phyloP scores from a whole-genome alignment of 2,888 invertebrate species.

The Trilocha varians region DNA sequence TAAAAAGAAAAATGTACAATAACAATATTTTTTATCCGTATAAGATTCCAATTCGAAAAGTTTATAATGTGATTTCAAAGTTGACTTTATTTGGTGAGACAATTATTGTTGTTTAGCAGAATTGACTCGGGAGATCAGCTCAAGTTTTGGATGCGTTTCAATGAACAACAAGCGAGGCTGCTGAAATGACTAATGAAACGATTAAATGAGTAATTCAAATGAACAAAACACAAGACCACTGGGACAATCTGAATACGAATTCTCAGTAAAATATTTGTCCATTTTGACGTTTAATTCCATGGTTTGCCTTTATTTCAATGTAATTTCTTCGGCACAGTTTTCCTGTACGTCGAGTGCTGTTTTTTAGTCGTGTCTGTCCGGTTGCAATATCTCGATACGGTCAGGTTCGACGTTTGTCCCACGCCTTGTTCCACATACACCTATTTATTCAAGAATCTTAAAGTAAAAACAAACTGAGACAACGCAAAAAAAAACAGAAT shows the following conservation, averaged over 20 bases:
- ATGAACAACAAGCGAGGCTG: slow-evolving; percentile 51
- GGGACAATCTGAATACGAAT: slow-evolving; percentile 17
- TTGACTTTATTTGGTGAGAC: no score
- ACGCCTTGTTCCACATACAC: slow-evolving; percentile 58
- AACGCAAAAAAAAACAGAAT: not conserved
- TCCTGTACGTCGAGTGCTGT: slow-evolving; percentile 33
- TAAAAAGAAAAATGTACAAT: not conserved
- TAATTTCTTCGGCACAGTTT: slow-evolving; percentile 41
- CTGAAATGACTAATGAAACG: slow-evolving; percentile 60
- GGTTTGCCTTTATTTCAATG: slow-evolving; percentile 25
- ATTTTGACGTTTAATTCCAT: not conserved
- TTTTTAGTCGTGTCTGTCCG: slow-evolving; percentile 61
- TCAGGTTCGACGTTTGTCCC: slow-evolving; percentile 59
- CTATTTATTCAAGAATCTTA: slow-evolving; percentile 24
- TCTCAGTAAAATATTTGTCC: slow-evolving; percentile 7
- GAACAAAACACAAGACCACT: slow-evolving; percentile 22
- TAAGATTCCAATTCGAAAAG: not conserved
- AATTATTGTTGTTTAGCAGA: no score
- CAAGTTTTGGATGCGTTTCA: slow-evolving; percentile 55
- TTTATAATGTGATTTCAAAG: no score
- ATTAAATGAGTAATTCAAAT: slow-evolving; percentile 60
- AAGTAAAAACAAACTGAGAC: slow-evolving; percentile 5
- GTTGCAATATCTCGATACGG: slow-evolving; percentile 67
- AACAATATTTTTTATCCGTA: not conserved
- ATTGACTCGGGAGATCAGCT: slow-evolving; percentile 22